Evolutionary conservation across 2,797 vertebrate species (phyloP), one percentile per base, ranked within the genome.

Genomic region (Cossypha dichroa): DNA sequence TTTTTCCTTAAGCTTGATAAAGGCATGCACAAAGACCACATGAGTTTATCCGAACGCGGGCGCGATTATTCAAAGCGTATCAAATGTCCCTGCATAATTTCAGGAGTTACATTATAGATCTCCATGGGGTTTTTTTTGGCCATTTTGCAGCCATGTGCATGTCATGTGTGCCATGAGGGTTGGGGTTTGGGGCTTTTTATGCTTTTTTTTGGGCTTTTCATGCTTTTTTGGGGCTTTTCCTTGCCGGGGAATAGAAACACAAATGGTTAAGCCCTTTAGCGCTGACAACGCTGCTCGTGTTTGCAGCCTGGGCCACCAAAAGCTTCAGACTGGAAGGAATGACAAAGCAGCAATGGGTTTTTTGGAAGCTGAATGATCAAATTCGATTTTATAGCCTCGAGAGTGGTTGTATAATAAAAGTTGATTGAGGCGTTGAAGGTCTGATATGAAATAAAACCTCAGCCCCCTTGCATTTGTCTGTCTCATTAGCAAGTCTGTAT

Each of bases 271-370:
- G 48, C 41, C 55, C 6, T 21, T 43, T 4, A 23, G 55, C 0
- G 0, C 58, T 48, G 56, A 60, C 23, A 49, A 5, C 9, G 1
- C 1, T 5, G 45, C 66, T 80, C 0, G 0, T n/a, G 23, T 46
- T 75, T 48, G 59, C 38, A 75, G 46, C 28, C 54, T 8, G 36
- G 7, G 33, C 36, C 58, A 51, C 14, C 3, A 9, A n/a, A 40
- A 22, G 5, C 8, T 55, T 83, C 38, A 19, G 13, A 6, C 5
- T 31, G 72, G 13, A 38, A 55, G 48, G 63, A 74, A 28, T 31
- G 18, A 15, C 34, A 59, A 70, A 64, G 11, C 2, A 1, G 17
- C 34, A n/a, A 2, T 25, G 28, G 28, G 4, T 23, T 72, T 82
- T 86, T 56, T 5, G 5, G 49, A 60, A 83, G 40, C 19, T 1